These are phyloP conservation scores for Lacerta viridis DNA, from an alignment of 2,797 vertebrate genomes.

Conservation along the genomic window DNA sequence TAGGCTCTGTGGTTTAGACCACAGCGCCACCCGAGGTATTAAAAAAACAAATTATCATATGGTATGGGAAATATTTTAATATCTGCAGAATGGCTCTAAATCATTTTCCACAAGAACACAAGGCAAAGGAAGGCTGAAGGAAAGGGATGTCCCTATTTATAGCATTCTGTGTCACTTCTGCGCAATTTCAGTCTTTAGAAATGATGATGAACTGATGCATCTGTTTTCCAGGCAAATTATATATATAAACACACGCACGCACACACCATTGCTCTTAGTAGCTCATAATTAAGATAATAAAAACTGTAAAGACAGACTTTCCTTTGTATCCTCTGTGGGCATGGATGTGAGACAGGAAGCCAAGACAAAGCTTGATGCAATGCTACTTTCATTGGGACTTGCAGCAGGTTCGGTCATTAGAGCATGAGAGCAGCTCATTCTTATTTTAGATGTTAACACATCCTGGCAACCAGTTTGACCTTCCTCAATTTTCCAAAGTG, in stretches of 20 bases:
- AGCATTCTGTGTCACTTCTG: background rate
- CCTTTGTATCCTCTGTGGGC: conserved; percentile 12
- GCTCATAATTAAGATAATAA: conserved; percentile 25
- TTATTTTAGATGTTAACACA: background rate
- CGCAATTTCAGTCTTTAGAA: background rate
- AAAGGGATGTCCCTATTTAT: background rate
- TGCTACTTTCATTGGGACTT: background rate
- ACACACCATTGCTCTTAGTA: background rate
- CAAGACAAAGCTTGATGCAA: conserved; percentile 14
- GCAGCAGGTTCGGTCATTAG: background rate
- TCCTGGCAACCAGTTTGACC: conserved; percentile 8
- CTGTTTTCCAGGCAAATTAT: conserved; percentile 12
- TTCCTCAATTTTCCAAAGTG: background rate
- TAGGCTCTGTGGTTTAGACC: no score
- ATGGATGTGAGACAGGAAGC: conserved; percentile 4
- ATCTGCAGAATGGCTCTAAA: background rate
- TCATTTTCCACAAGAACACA: background rate
- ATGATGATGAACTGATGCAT: background rate
- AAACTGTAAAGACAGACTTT: background rate
- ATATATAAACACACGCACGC: background rate
- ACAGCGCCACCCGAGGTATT: no score
- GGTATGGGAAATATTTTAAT: background rate
- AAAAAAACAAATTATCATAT: no score
- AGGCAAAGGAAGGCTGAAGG: background rate
- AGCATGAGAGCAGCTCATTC: background rate